Percentiles rank a stretch among this genome's conserved stretches.
Evolutionary conservation across 2,888 invertebrate genomes (phyloP).

Genomic region (Heterodera filipjevi): DNA sequence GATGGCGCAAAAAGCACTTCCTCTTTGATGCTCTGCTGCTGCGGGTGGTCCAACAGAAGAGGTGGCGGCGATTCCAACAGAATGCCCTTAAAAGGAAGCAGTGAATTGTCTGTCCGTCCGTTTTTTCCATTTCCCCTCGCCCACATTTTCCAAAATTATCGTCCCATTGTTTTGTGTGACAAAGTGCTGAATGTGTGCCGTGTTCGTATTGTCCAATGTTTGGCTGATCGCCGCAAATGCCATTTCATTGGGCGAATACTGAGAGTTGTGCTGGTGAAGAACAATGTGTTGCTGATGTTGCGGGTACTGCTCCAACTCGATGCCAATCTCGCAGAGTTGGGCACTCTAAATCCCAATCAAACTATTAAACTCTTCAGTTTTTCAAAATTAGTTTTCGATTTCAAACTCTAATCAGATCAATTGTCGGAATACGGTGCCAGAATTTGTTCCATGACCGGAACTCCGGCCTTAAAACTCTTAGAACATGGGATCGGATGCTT

Average conservation of each 20-base stretch:
- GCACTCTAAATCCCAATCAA: background rate
- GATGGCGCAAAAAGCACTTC: constrained; percentile 20
- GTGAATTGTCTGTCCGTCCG: background rate
- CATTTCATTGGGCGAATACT: background rate
- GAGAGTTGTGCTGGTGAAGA: background rate
- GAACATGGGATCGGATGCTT: no score
- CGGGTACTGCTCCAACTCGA: constrained; percentile 1
- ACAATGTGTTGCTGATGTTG: background rate
- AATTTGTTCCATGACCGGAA: no score
- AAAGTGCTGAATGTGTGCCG: background rate
- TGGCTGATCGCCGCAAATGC: background rate
- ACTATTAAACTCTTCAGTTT: no score
- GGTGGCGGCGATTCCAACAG: constrained; percentile 12
- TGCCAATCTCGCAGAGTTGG: background rate
- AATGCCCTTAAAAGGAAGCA: background rate
- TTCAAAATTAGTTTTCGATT: no score
- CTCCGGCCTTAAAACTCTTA: no score
- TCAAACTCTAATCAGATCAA: no score
- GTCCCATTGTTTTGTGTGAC: background rate
- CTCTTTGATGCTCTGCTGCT: constrained; percentile 22
- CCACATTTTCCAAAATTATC: background rate
- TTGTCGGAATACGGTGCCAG: no score
- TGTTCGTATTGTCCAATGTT: background rate
- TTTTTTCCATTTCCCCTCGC: background rate
- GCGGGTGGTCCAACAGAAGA: background rate